Evolutionary conservation across 2,797 vertebrate genomes (phyloP), one percentile per base, ranked within the genome.

Genomic region (Ciconia nigra): DNA sequence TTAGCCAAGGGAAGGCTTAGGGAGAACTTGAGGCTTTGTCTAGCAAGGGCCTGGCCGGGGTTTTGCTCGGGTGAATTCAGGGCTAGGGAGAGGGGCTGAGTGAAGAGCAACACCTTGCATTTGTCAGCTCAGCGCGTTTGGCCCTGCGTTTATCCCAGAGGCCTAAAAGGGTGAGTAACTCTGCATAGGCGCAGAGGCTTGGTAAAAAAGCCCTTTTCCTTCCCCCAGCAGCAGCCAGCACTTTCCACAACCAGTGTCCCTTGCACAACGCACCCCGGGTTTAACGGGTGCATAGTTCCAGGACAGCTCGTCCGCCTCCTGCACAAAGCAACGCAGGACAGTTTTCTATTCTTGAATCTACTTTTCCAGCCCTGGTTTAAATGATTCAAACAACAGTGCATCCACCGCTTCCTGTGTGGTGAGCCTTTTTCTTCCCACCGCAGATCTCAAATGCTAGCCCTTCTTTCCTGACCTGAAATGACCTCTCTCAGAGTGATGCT

Each of bases 251-350:
- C 5, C 3, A 0, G 7, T 13, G 42, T 37, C 62, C 26, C 31
- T 59, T 6, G 11, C 69, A 26, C 1, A 5, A 2, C 4, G 2
- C 57, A 19, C 29, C 37, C 28, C 0, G 0, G 20, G 16, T 57
- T 54, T 35, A 72, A 69, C 1, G 35, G 28, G 42, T 7, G 10
- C 5, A 0, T 4, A 2, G 31, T 7, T 42, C 52, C 25, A 12
- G 12, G n/a, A 10, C 0, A 10, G 41, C 17, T 51, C 10, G 1
- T 17, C 69, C 5, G 0, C 13, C 22, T 57, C 44, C 67, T 19
- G 55, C 37, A 8, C 15, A 4, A 21, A 67, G 71, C 20, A 31
- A 5, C 13, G 1, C 7, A 0, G 37, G 66, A 41, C 2, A 0
- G 7, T 66, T 92, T 80, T 41, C 78, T 88, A 15, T 81, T 70